Evolutionary conservation across 2,888 invertebrate genomes (phyloP).

Genomic region (Lucinisca nassula): DNA sequence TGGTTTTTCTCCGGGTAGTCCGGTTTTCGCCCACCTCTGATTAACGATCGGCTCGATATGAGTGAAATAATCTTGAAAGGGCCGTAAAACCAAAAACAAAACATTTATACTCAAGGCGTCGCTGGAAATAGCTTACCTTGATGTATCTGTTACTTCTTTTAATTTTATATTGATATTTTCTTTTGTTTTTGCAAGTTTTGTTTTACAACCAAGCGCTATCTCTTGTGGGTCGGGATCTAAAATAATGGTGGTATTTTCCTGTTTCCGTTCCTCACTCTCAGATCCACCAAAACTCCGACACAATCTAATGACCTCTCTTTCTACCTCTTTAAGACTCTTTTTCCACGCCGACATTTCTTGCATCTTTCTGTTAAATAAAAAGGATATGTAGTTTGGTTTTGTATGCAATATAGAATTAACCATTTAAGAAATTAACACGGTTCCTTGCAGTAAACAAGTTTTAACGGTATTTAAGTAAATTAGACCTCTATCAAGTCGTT

Average conservation of each 20-base stretch:
- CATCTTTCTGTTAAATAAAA: slow-evolving; percentile 40
- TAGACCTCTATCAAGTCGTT: no score
- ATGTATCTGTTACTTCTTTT: slow-evolving; percentile 32
- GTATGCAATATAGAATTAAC: no score
- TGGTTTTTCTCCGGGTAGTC: no score
- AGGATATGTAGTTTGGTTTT: no score
- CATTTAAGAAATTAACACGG: no score
- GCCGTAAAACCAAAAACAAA: no score
- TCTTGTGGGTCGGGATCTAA: slow-evolving; percentile 53
- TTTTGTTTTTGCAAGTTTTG: slow-evolving; percentile 66
- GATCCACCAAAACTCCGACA: slow-evolving; percentile 42
- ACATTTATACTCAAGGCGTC: no score
- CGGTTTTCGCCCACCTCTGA: no score
- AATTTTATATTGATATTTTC: slow-evolving; percentile 61
- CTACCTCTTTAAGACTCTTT: slow-evolving; percentile 54
- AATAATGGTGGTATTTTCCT: slow-evolving; percentile 7
- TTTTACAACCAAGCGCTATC: slow-evolving; percentile 45
- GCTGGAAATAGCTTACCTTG: slow-evolving; percentile 38
- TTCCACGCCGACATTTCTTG: slow-evolving; percentile 57
- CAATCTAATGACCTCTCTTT: slow-evolving; percentile 61
- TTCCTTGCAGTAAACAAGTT: no score
- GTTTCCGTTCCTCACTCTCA: not conserved
- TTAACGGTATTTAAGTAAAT: no score
- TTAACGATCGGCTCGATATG: no score
- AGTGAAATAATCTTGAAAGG: no score